Evolutionary conservation across 2,888 invertebrate genomes (phyloP).

Genomic region (Agrotis exclamationis): DNA sequence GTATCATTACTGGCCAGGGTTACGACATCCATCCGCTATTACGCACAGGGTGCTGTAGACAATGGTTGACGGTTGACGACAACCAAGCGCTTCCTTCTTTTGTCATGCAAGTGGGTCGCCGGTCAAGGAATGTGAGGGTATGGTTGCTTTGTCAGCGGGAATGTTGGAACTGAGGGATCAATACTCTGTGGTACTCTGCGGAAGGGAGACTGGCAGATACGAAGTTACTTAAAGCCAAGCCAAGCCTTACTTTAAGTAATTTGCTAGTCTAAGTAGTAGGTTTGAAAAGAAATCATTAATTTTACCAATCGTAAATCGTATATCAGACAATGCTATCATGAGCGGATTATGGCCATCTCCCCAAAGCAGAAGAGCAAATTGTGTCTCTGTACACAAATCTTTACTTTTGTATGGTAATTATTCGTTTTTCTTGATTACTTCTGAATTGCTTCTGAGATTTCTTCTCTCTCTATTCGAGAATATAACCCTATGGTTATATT

Average conservation of each 20-base stretch:
- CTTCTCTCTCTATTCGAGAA: not conserved
- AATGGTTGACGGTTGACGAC: conserved; percentile 51
- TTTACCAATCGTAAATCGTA: too few relatives aligned
- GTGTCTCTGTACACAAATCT: not conserved
- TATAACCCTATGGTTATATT: too few relatives aligned
- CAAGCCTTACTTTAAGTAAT: not conserved
- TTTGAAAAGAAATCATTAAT: too few relatives aligned
- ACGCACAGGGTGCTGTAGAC: conserved; percentile 48
- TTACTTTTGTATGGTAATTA: not conserved
- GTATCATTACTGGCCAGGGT: conserved; percentile 33
- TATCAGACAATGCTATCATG: too few relatives aligned
- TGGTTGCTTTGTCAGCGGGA: conserved; percentile 44
- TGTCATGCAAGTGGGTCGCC: conserved; percentile 59
- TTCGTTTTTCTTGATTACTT: not conserved
- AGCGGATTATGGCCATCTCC: too few relatives aligned
- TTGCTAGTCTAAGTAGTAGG: not conserved
- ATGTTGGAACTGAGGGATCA: not conserved
- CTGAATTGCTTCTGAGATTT: not conserved
- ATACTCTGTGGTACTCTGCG: too few relatives aligned
- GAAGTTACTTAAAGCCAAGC: too few relatives aligned
- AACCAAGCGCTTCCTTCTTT: conserved; percentile 61
- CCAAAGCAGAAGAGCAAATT: too few relatives aligned
- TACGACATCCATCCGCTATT: conserved; percentile 53
- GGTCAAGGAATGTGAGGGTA: conserved; percentile 54
- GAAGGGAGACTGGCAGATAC: too few relatives aligned